A percentile compares a stretch with the other conserved stretches of the same genome.
phyloP scores from a whole-genome alignment of 2,888 invertebrate species.

The Cephus runcator region DNA sequence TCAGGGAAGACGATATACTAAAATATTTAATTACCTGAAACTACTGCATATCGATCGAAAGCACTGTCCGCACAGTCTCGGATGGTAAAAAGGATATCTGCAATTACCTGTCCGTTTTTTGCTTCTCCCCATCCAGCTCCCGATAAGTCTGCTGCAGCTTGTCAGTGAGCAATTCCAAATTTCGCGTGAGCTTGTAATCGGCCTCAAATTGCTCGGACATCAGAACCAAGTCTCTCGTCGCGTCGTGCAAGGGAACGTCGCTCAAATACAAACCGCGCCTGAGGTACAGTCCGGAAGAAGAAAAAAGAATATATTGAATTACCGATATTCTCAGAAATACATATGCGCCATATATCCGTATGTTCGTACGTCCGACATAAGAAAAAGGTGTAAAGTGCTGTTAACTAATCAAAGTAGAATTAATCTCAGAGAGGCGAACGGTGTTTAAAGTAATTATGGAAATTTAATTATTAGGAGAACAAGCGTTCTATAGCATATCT shows the following conservation, averaged over 20 bases:
- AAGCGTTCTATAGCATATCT: not conserved
- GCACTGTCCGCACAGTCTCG: not conserved
- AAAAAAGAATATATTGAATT: not conserved
- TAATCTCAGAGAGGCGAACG: not conserved
- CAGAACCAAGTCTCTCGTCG: conserved; percentile 92
- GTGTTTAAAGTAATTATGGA: not conserved
- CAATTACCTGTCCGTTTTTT: conserved; percentile 90
- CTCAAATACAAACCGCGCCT: conserved; percentile 92
- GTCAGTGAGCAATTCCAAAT: conserved; percentile 92
- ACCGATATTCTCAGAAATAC: too few species aligned
- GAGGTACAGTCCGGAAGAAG: conserved; percentile 33
- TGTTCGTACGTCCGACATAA: not conserved
- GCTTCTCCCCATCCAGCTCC: conserved; percentile 92
- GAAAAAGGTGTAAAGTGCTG: not conserved
- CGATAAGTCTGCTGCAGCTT: conserved; percentile 94
- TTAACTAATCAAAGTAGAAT: not conserved
- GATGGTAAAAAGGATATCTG: not conserved
- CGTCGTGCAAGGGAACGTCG: conserved; percentile 95
- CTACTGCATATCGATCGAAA: not conserved
- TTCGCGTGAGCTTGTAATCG: conserved; percentile 94
- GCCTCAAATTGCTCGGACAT: conserved; percentile 98
- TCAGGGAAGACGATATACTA: not conserved
- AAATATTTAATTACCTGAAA: not conserved
- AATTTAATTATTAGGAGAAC: not conserved
- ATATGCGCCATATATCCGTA: too few species aligned